Percentiles rank a stretch among this genome's conserved stretches.
Evolutionary conservation across 2,888 invertebrate species (phyloP).

Genomic region (Conistra vaccinii): DNA sequence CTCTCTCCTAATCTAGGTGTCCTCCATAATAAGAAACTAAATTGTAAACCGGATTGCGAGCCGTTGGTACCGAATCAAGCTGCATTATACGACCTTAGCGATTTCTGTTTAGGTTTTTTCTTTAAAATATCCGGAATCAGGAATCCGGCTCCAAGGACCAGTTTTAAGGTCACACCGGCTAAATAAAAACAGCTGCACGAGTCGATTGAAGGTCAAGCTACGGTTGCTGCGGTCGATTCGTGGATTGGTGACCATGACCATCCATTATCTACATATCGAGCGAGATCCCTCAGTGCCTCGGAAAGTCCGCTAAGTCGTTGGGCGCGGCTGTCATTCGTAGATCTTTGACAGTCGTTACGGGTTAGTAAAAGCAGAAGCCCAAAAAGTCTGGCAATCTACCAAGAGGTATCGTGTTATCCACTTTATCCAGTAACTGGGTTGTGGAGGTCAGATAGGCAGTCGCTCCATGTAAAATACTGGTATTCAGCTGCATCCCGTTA

Average conservation of each 20-base stretch:
- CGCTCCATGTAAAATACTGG: no score
- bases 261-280: background rate
- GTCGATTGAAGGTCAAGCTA: background rate
- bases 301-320: background rate
- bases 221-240: background rate
- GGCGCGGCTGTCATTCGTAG: background rate
- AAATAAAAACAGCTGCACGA: background rate
- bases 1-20: conserved; percentile 42
- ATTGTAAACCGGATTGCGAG: conserved; percentile 46
- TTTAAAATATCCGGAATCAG: background rate
- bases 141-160: conserved; percentile 21
- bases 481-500: no score
- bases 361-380: background rate
- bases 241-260: conserved; percentile 1
- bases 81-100: conserved; percentile 21
- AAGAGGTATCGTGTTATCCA: background rate
- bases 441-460: no score
- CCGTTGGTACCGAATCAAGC: conserved; percentile 15
- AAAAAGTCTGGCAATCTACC: background rate
- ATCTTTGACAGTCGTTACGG: background rate
- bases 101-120: conserved; percentile 24
- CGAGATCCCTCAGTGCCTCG: background rate
- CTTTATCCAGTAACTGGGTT: background rate
- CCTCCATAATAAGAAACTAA: conserved; percentile 25
- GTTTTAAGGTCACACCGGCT: conserved; percentile 17